Evolutionary conservation across 2,888 invertebrate species (phyloP), one percentile per base, ranked within the genome.

Genomic region (Ophion ellenae): DNA sequence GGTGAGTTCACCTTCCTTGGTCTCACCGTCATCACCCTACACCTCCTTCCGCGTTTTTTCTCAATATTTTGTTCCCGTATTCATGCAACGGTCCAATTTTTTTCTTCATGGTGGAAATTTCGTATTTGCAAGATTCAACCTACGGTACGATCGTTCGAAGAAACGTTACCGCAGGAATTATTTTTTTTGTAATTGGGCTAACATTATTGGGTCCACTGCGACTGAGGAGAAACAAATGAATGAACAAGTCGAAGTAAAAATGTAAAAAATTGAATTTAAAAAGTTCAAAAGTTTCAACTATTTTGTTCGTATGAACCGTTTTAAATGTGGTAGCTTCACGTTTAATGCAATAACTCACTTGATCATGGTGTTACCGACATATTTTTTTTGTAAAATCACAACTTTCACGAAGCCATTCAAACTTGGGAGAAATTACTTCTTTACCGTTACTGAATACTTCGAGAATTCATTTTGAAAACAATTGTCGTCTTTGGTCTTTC

Each of bases 1-100:
- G 94, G 96, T 96, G 96, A 96, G 96, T 95, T 92, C 86, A 90
- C 89, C 87, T 83, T 82, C 83, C 84, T 84, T 81, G 70, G 28
- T 84, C 79, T 81, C 61, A n/a, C 73, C 82, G 36, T 64, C 67
- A 47, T 77, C 36, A 82, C 66, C 45, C 57, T 40, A 24, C 32
- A 7, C 28, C 14, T 20, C 32, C 36, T 24, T 6, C 9, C 64
- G 40, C 20, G 14, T 5, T 57, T 28, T 28, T 64, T 17, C 0
- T 17, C n/a, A 36, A 10, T 32, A 20, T 53, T 64, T 47, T 28
- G 47, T n/a, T 32, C 7, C 3, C 53, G 5, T 20, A n/a, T n/a
- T 32, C 45, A 69, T 36, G 36, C 66, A n/a, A 66, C 36, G 36
- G 11, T 66, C 36, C 7, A 32, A 4, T 2, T 47, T 10, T 47